Conservation (phyloP, 2,888 invertebrate genomes). For the Trisateles emortualis region DNA sequence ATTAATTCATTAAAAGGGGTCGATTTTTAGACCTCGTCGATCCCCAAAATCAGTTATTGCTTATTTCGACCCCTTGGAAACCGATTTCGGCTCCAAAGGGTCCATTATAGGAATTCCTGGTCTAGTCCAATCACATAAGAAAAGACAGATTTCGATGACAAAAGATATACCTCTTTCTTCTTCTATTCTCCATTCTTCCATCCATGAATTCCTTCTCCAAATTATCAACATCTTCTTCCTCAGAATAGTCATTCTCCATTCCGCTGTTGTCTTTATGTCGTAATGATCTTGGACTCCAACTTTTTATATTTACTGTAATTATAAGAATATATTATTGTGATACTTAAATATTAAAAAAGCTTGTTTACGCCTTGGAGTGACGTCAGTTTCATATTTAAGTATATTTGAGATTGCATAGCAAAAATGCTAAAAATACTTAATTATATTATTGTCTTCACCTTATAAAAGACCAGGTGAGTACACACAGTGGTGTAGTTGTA, state of each 20-base stretch:
- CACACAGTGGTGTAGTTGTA: no score
- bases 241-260: conserved; percentile 41
- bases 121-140: not conserved
- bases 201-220: conserved; percentile 23
- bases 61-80: no score
- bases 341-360: not conserved
- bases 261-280: conserved; percentile 34
- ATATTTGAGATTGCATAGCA: not conserved
- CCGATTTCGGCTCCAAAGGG: no score
- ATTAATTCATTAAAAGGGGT: no score
- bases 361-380: no score
- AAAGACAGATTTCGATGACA: no score
- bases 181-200: conserved; percentile 21
- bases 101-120: no score
- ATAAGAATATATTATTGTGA: not conserved
- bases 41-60: no score
- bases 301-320: conserved; percentile 9
- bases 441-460: no score
- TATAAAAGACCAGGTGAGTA: no score
- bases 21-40: no score
- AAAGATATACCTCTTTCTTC: conserved; percentile 44
- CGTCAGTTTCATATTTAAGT: not conserved
- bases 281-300: not conserved
- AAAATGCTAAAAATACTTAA: no score
- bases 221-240: conserved; percentile 35